Evolutionary conservation across 2,113 vertebrate species (phyloP).

Genomic region (Macquaria australasica): DNA sequence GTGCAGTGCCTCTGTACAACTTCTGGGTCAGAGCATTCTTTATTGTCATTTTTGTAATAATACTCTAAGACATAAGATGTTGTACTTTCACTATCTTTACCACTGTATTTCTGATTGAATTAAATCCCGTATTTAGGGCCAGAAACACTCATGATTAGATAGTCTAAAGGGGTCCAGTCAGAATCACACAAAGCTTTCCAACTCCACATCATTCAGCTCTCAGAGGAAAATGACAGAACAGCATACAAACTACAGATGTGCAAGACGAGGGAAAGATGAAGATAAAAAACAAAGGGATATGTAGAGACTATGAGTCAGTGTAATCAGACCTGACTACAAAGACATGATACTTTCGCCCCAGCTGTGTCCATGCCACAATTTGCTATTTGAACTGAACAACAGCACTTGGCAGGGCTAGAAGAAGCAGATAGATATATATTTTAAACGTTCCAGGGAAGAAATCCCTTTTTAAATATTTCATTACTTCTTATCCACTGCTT

Average conservation of each 20-base stretch:
- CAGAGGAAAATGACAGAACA: constrained; percentile 16
- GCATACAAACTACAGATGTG: neutral
- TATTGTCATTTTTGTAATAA: neutral
- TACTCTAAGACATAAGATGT: neutral
- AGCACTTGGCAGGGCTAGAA: neutral
- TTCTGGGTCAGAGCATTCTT: neutral
- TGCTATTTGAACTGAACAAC: neutral
- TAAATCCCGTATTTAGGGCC: constrained; percentile 11
- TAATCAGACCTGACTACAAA: constrained; percentile 14
- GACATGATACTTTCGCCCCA: constrained; percentile 1
- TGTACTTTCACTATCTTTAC: neutral
- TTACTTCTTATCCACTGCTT: constrained; percentile 12
- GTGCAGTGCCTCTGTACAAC: neutral
- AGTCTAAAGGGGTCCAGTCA: neutral
- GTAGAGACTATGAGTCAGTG: neutral
- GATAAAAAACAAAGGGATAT: neutral
- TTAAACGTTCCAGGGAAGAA: neutral
- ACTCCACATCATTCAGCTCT: constrained; percentile 7
- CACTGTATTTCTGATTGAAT: neutral
- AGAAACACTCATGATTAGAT: neutral
- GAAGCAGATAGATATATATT: constrained; percentile 8
- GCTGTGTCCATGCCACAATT: neutral
- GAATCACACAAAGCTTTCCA: neutral
- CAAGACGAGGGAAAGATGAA: neutral
- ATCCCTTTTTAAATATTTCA: constrained; percentile 43